These are phyloP conservation scores for Antrozous pallidus DNA, from an alignment of 2,797 vertebrate species.

Conservation along the genomic window DNA sequence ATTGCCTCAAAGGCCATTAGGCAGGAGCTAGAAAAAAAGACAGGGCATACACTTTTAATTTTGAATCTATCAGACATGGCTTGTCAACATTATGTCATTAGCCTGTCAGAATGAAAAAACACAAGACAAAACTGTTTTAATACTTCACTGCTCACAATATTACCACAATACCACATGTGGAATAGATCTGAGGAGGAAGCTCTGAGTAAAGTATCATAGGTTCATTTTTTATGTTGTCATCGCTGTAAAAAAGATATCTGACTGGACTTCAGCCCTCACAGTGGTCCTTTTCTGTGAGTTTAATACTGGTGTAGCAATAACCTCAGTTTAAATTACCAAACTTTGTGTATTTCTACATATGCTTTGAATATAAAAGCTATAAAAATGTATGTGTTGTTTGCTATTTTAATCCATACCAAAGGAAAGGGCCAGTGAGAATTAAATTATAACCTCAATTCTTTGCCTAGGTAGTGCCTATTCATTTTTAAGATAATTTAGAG, in stretches of 20 bases:
- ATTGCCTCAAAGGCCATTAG: not conserved
- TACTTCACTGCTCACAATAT: conserved; percentile 52
- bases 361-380: not conserved
- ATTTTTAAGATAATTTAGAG: not conserved
- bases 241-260: conserved; percentile 5
- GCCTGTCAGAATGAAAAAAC: conserved; percentile 55
- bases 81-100: conserved; percentile 61
- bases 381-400: not conserved
- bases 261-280: not conserved
- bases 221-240: conserved; percentile 50
- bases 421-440: not conserved
- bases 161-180: not conserved
- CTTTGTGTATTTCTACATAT: not conserved
- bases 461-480: not conserved
- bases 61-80: conserved; percentile 55
- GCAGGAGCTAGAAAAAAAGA: not conserved
- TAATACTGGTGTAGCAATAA: not conserved
- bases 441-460: not conserved
- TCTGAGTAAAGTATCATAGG: not conserved
- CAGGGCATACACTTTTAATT: conserved; percentile 35
- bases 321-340: not conserved
- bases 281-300: not conserved
- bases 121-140: conserved; percentile 56
- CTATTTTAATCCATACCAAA: not conserved
- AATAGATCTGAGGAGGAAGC: conserved; percentile 29